Conservation (phyloP, 2,888 invertebrate species). For the Epinotia bilunana region DNA sequence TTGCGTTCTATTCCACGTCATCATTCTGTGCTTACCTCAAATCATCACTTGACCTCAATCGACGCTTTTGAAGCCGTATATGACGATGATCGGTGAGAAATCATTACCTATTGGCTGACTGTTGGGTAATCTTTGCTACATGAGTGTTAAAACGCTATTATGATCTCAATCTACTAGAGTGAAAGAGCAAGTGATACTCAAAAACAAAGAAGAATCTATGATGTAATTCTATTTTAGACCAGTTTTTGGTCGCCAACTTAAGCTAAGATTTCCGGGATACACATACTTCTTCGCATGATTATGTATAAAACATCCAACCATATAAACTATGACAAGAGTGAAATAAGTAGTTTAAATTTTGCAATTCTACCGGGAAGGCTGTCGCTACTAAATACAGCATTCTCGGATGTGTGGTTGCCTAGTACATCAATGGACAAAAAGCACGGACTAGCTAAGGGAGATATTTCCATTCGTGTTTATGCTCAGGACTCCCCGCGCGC, state of each 20-base stretch:
- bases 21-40: slow-evolving; percentile 14
- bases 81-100: slow-evolving; percentile 21
- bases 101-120: slow-evolving; percentile 22
- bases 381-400: neutral
- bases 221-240: neutral
- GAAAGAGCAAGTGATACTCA: neutral
- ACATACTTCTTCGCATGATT: neutral
- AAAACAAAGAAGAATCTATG: neutral
- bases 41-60: slow-evolving; percentile 30
- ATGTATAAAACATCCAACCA: neutral
- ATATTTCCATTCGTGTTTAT: slow-evolving; percentile 51
- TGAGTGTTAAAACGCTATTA: slow-evolving; percentile 3
- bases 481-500: slow-evolving; percentile 48
- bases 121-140: slow-evolving; percentile 8
- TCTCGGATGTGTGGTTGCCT: slow-evolving; percentile 11
- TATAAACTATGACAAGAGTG: neutral
- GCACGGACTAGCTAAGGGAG: slow-evolving; percentile 24
- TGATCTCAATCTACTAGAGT: neutral
- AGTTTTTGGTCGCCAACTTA: neutral
- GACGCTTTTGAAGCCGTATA: slow-evolving; percentile 24
- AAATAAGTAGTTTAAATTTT: neutral
- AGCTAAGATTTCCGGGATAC: too few species aligned
- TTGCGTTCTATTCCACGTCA: slow-evolving; percentile 15
- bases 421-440: slow-evolving; percentile 40
- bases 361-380: neutral